Conservation (phyloP, 2,888 invertebrate genomes). For the Portevinia maculata region DNA sequence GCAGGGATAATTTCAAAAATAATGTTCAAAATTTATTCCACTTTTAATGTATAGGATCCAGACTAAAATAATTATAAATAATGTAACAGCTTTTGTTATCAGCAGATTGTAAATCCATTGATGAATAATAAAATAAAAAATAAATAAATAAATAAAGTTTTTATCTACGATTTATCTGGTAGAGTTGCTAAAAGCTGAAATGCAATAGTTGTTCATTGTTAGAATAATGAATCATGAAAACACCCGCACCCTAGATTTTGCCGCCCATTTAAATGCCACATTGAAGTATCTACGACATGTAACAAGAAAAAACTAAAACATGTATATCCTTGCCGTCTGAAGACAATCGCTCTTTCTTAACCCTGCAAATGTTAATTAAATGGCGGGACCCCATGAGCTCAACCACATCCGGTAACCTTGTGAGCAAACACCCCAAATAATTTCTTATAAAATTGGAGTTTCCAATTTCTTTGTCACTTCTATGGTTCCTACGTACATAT, state of each 20-base stretch:
- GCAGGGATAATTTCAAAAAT: too few species aligned
- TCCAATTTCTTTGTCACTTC: slow-evolving; percentile 71
- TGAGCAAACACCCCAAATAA: slow-evolving; percentile 18
- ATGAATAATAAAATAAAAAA: too few species aligned
- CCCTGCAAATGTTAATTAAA: slow-evolving; percentile 22
- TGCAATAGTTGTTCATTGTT: too few species aligned
- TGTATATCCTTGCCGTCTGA: background rate
- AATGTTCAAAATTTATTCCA: too few species aligned
- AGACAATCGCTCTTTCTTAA: background rate
- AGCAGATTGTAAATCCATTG: too few species aligned
- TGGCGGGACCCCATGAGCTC: slow-evolving; percentile 23
- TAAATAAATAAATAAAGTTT: too few species aligned
- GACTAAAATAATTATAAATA: too few species aligned
- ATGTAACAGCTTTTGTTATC: too few species aligned
- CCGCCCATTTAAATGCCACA: slow-evolving; percentile 14
- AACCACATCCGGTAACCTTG: background rate
- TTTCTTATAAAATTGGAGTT: slow-evolving; percentile 67
- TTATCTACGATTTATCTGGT: too few species aligned
- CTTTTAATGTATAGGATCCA: too few species aligned
- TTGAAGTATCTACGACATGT: slow-evolving; percentile 14
- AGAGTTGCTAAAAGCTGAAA: too few species aligned
- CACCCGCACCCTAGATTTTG: too few species aligned
- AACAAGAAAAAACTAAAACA: slow-evolving; percentile 12
- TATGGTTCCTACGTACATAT: slow-evolving; percentile 68
- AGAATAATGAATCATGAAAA: background rate